phyloP scores from a whole-genome alignment of 2,797 vertebrate species.

The Monodelphis domestica region DNA sequence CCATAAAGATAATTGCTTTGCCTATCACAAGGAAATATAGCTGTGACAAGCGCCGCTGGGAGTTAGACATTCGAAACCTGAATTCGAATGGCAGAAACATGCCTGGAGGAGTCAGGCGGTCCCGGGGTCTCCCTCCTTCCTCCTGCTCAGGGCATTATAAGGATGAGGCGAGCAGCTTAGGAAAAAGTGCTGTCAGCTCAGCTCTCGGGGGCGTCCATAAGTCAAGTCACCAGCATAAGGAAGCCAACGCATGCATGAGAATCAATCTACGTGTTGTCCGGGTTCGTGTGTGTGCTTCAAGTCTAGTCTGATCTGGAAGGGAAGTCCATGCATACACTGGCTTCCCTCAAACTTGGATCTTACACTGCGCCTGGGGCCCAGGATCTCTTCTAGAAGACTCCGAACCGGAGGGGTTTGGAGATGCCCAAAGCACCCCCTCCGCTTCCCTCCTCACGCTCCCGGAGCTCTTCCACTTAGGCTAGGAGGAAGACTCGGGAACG shows the following conservation, averaged over 20 bases:
- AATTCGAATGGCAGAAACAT: not conserved
- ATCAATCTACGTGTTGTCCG: not conserved
- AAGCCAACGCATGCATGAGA: not conserved
- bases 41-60: not conserved
- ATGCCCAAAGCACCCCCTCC: not conserved
- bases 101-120: not conserved
- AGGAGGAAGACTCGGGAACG: too few relatives aligned
- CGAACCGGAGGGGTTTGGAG: not conserved
- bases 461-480: not conserved
- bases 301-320: not conserved
- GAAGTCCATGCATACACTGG: not conserved
- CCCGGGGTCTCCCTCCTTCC: not conserved
- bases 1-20: conserved; percentile 62
- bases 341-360: conserved; percentile 50
- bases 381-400: not conserved
- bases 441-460: not conserved
- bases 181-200: conserved; percentile 71
- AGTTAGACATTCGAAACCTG: conserved; percentile 29
- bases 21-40: conserved; percentile 26
- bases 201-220: conserved; percentile 34
- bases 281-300: not conserved
- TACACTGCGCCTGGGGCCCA: not conserved
- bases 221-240: conserved; percentile 41
- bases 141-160: not conserved
- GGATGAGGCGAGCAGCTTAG: conserved; percentile 6